Evolutionary conservation across 2,797 vertebrate species (phyloP).

Genomic region (Malurus splendens): DNA sequence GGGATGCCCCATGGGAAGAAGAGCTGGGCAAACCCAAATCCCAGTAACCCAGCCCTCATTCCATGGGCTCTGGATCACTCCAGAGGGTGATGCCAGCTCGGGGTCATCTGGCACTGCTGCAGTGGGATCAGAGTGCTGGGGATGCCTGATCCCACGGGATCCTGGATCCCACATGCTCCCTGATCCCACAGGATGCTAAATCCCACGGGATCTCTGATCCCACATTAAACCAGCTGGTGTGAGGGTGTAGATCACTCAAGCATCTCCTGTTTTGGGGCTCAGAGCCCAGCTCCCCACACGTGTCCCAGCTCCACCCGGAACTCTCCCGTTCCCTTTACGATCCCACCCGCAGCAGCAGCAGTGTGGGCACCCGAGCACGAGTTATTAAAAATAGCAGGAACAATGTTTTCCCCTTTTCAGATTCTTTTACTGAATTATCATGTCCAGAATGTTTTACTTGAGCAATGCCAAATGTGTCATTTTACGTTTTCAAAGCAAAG

Average conservation of each 20-base stretch:
- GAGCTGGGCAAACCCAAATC: background rate
- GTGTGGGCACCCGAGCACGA: background rate
- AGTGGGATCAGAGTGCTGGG: background rate
- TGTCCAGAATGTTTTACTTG: background rate
- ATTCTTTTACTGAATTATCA: background rate
- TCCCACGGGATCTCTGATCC: background rate
- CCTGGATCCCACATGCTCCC: background rate
- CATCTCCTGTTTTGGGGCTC: background rate
- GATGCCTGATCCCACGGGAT: background rate
- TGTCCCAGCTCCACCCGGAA: background rate
- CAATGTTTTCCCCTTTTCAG: background rate
- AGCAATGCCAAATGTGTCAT: background rate
- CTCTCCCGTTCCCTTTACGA: fast-evolving
- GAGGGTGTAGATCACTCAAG: background rate
- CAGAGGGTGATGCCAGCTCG: background rate
- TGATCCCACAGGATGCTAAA: too few species aligned
- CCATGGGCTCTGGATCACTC: fast-evolving
- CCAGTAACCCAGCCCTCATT: background rate
- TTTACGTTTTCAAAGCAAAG: background rate
- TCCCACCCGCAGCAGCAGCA: background rate
- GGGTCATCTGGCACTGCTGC: fast-evolving
- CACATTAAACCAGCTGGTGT: background rate
- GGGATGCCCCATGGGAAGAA: background rate
- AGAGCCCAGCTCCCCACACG: background rate
- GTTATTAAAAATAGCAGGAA: background rate